Percentiles rank a stretch among this genome's conserved stretches.
These are phyloP conservation scores for Ptychodera flava DNA, from an alignment of 35 echinoderm and acorn worm species.

Conservation along the genomic window DNA sequence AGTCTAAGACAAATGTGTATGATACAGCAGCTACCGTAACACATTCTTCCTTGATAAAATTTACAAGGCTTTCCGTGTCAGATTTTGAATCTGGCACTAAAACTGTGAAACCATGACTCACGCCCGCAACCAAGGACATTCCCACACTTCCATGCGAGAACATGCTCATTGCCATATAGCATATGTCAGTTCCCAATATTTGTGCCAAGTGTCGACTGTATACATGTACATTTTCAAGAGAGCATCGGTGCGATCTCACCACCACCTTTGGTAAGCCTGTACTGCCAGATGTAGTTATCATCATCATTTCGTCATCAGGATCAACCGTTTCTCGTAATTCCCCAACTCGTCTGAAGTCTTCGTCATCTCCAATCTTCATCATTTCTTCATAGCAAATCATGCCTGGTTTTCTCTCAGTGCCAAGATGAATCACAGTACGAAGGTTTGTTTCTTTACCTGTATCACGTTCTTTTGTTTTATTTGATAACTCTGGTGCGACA, in stretches of 20 bases:
- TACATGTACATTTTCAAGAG: not conserved
- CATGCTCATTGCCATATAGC: not conserved
- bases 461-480: not conserved
- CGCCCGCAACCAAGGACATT: not conserved
- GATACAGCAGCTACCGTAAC: not conserved
- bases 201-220: not conserved
- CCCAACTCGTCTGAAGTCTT: not conserved
- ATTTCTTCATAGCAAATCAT: not conserved
- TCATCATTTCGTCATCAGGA: not conserved
- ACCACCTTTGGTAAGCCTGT: not conserved
- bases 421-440: not conserved
- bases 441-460: not conserved
- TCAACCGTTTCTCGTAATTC: not conserved
- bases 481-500: not conserved
- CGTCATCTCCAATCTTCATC: not conserved
- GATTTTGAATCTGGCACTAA: not conserved
- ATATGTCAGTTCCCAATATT: not conserved
- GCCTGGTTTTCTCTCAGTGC: not conserved
- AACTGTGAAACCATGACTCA: not conserved
- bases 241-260: not conserved
- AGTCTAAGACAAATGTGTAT: not conserved
- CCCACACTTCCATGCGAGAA: not conserved
- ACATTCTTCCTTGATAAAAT: not conserved
- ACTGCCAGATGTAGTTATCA: not conserved
- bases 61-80: not conserved